Evolutionary conservation across 92 coral and sea anemone genomes (phyloP).

Genomic region (Epizoanthus scotinus): DNA sequence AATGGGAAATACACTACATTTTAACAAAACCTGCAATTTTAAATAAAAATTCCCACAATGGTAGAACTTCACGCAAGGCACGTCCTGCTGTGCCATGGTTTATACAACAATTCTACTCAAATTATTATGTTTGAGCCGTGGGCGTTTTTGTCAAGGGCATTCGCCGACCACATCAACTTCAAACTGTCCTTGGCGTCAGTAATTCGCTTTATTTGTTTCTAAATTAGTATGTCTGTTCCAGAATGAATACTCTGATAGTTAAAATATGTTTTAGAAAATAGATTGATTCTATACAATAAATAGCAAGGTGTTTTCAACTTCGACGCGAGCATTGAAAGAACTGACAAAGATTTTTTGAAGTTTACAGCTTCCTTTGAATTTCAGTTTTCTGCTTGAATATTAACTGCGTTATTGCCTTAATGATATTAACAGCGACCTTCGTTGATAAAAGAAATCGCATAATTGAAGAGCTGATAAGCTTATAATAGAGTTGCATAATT

Average conservation of each 20-base stretch:
- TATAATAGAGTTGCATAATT: too few species aligned
- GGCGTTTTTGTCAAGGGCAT: not conserved
- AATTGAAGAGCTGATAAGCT: not conserved
- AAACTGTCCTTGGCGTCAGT: not conserved
- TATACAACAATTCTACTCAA: conserved; percentile 10
- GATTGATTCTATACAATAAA: not conserved
- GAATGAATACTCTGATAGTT: not conserved
- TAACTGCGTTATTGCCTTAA: conserved; percentile 17
- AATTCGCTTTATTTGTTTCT: conserved; percentile 8
- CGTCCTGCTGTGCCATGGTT: conserved; percentile 2
- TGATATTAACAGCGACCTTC: conserved; percentile 6
- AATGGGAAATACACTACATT: conserved; percentile 9
- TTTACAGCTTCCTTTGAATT: conserved; percentile 10
- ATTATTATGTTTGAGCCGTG: not conserved
- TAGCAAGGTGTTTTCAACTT: not conserved
- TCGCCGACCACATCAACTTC: not conserved
- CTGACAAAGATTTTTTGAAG: not conserved
- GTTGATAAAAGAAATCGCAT: conserved; percentile 35
- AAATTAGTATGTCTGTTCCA: conserved; percentile 9
- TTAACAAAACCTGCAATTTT: conserved; percentile 23
- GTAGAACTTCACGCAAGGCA: not conserved
- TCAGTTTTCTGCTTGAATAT: not conserved
- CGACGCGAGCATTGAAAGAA: not conserved
- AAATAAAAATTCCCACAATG: conserved; percentile 32
- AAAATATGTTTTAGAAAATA: not conserved